phyloP scores from a whole-genome alignment of 1,140 invertebrate genomes.

The Drepana arcuata region DNA sequence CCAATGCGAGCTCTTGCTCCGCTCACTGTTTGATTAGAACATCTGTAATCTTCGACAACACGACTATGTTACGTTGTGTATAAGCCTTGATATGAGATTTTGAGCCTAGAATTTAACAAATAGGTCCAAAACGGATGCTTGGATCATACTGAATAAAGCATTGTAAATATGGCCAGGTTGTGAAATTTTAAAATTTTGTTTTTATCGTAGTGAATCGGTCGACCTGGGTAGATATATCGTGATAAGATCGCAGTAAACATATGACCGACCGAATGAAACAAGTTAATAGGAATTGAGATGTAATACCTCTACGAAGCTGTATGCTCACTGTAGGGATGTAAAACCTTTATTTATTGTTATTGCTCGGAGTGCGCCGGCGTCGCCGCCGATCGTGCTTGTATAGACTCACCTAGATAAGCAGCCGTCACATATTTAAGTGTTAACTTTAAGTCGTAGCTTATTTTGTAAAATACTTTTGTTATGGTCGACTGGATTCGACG shows the following conservation, averaged over 20 bases:
- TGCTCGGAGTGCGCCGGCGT: slow-evolving; percentile 14
- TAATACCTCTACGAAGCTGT: slow-evolving; percentile 51
- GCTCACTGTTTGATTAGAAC: too few species aligned
- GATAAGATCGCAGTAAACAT: too few species aligned
- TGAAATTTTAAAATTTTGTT: slow-evolving; percentile 52
- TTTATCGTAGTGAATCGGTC: slow-evolving; percentile 39
- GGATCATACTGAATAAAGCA: slow-evolving; percentile 23
- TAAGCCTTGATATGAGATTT: too few species aligned
- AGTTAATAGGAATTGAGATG: slow-evolving; percentile 39
- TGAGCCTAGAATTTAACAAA: too few species aligned
- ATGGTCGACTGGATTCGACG: slow-evolving; percentile 64
- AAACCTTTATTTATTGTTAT: slow-evolving; percentile 48
- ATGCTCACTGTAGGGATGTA: slow-evolving; percentile 38
- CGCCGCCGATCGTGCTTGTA: slow-evolving; percentile 19
- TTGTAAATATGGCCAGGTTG: slow-evolving; percentile 69
- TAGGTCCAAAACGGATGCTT: neutral
- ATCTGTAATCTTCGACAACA: too few species aligned
- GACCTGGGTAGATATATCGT: slow-evolving; percentile 28
- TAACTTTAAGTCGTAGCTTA: slow-evolving; percentile 54
- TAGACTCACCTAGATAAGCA: slow-evolving; percentile 32
- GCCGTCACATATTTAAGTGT: slow-evolving; percentile 49
- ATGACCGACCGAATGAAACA: neutral
- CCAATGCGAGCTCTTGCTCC: too few species aligned
- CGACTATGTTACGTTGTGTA: too few species aligned
- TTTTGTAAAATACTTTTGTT: slow-evolving; percentile 68